These are phyloP conservation scores for Timandra comae DNA, from an alignment of 2,888 invertebrate genomes.

Conservation along the genomic window DNA sequence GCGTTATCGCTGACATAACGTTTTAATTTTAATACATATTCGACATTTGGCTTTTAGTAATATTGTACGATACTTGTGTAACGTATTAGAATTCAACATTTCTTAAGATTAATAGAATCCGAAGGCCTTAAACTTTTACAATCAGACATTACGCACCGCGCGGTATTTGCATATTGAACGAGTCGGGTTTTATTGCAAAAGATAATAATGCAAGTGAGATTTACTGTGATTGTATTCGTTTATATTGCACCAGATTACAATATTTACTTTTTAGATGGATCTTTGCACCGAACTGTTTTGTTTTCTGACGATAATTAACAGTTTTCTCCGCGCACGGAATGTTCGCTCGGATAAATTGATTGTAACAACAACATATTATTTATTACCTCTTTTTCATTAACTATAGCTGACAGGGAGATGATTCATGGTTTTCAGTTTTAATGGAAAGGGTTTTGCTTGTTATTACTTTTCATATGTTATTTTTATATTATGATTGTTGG, in stretches of 20 bases:
- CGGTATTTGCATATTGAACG: constrained; percentile 22
- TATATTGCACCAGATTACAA: too few species aligned
- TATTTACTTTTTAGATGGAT: constrained; percentile 26
- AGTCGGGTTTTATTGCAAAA: constrained; percentile 7
- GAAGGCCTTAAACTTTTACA: constrained; percentile 15
- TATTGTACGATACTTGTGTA: constrained; percentile 2
- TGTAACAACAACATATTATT: constrained; percentile 6
- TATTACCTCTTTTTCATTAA: too few species aligned
- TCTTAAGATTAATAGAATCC: too few species aligned
- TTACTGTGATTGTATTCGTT: constrained; percentile 33
- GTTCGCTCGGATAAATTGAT: constrained; percentile 15
- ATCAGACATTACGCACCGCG: constrained; percentile 6
- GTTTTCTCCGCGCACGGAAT: constrained; percentile 22
- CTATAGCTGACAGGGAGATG: too few species aligned
- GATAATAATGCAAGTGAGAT: constrained; percentile 48
- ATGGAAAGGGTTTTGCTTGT: too few species aligned
- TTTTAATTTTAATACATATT: too few species aligned
- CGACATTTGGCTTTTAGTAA: too few species aligned
- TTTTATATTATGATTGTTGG: too few species aligned
- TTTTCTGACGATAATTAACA: constrained; percentile 8
- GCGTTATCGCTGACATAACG: too few species aligned
- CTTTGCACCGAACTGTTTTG: not conserved
- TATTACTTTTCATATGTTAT: too few species aligned
- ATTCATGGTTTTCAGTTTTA: too few species aligned
- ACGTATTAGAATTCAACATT: constrained; percentile 5